phyloP scores from a whole-genome alignment of 2,888 invertebrate genomes.

The Apomyelois bistriatella region DNA sequence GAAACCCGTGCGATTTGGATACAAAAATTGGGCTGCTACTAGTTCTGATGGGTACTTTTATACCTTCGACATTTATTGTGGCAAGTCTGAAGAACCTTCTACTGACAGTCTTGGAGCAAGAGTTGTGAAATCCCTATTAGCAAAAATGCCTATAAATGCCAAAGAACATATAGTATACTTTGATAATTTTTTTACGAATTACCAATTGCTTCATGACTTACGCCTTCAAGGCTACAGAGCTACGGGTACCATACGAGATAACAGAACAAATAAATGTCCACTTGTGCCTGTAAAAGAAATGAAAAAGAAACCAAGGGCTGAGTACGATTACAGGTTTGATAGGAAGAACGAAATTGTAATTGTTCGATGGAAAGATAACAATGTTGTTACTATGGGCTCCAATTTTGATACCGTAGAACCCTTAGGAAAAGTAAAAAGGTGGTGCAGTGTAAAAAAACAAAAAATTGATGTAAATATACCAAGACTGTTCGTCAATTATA shows the following conservation, averaged over 20 bases:
- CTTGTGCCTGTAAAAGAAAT: slow-evolving; percentile 23
- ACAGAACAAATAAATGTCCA: slow-evolving; percentile 27
- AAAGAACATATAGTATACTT: slow-evolving; percentile 23
- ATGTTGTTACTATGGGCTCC: slow-evolving; percentile 26
- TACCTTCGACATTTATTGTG: neutral
- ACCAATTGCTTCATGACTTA: slow-evolving; percentile 21
- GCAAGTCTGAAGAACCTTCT: neutral
- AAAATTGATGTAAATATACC: slow-evolving; percentile 28
- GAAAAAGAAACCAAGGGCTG: slow-evolving; percentile 27
- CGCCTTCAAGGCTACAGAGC: slow-evolving; percentile 20
- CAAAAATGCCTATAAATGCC: slow-evolving; percentile 21
- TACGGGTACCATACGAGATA: slow-evolving; percentile 27
- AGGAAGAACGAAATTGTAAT: slow-evolving; percentile 25
- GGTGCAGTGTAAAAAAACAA: slow-evolving; percentile 21
- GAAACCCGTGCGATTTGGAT: slow-evolving; percentile 28
- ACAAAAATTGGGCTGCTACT: slow-evolving; percentile 24
- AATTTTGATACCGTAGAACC: slow-evolving; percentile 27
- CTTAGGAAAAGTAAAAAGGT: slow-evolving; percentile 28
- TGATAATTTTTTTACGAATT: slow-evolving; percentile 26
- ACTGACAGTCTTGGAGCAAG: neutral
- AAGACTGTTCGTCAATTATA: slow-evolving; percentile 24
- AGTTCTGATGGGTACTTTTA: slow-evolving; percentile 15
- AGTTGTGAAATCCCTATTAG: slow-evolving; percentile 18
- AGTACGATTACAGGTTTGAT: slow-evolving; percentile 29
- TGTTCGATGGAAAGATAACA: slow-evolving; percentile 31